Evolutionary conservation across 2,113 vertebrate genomes (phyloP), one percentile per base, ranked within the genome.

Genomic region (Stegastes partitus): DNA sequence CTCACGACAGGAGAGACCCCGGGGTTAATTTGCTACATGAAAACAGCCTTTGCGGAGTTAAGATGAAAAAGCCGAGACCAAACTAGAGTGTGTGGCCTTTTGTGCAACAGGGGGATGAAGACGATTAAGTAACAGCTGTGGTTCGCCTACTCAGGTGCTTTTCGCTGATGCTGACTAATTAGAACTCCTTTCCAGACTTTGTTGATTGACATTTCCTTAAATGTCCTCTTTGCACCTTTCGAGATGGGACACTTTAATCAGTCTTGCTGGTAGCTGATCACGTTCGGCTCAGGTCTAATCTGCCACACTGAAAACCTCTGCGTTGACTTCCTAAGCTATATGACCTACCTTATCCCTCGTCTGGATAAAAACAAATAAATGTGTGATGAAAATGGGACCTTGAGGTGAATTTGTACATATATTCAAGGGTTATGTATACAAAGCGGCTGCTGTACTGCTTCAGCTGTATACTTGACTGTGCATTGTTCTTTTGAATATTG

Each of bases 191-290:
- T 72, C 55, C 23, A 57, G 21, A 44, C 39, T 42, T 1, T 50
- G 54, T 75, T 59, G 51, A 70, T 31, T 64, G 45, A 72, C 67
- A 79, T 74, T 70, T 75, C 23, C 58, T 44, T 69, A 39, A 63
- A 50, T 56, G 54, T 72, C 25, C 21, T 58, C 63, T 55, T 8
- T 14, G 37, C 16, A 47, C 55, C 28, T 44, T 62, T 83, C 62
- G 16, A 11, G 31, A 1, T 44, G 23, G 23, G 50, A 65, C 21
- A 73, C n/a, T 66, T 66, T 44, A 16, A 31, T 50, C 18, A 68
- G 22, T 70, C 23, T 65, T 63, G 21, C 16, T 58, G 67, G 31
- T 51, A 64, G 51, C 45, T 49, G 28, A 56, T 34, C 64, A 28
- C 10, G 7, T 42, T 42, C 42, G 65, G 15, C 50, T 26, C 14